These are phyloP conservation scores for Sebastes melanostomus DNA, from an alignment of 2,797 vertebrate species.

Conservation along the genomic window DNA sequence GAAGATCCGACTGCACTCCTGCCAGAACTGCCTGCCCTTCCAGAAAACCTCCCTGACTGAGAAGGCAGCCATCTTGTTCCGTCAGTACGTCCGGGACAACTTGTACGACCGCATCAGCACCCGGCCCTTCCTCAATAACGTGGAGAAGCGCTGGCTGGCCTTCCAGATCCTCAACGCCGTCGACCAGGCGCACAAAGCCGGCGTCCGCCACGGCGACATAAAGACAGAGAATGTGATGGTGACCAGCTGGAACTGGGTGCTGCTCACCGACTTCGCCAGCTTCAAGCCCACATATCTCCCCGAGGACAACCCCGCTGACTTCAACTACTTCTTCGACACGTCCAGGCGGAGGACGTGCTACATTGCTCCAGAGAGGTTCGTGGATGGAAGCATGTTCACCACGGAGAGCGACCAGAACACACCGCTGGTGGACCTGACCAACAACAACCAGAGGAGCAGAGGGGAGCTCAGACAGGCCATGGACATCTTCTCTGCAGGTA, in stretches of 20 bases:
- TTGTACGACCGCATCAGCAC: slow-evolving; percentile 97
- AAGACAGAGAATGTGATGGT: slow-evolving; percentile 99
- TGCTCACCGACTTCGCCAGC: slow-evolving; percentile 96
- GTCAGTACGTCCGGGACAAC: slow-evolving; percentile 96
- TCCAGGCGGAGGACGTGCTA: slow-evolving; percentile 94
- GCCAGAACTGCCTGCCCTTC: slow-evolving; percentile 96
- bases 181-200: slow-evolving; percentile 94
- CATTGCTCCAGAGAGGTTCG: slow-evolving; percentile 95
- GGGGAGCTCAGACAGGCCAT: slow-evolving; percentile 94
- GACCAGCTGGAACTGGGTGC: slow-evolving; percentile 98
- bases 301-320: slow-evolving; percentile 98
- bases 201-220: slow-evolving; percentile 96
- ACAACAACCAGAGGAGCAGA: slow-evolving; percentile 91
- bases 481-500: slow-evolving; percentile 98
- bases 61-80: slow-evolving; percentile 94
- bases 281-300: slow-evolving; percentile 97
- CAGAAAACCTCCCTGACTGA: slow-evolving; percentile 92
- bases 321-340: slow-evolving; percentile 99
- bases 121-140: slow-evolving; percentile 93
- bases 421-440: slow-evolving; percentile 93
- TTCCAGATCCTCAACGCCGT: slow-evolving; percentile 96
- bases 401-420: slow-evolving; percentile 93
- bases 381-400: slow-evolving; percentile 94
- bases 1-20: slow-evolving; percentile 92
- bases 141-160: slow-evolving; percentile 97